phyloP scores from a whole-genome alignment of 2,113 vertebrate species.

The Hippocampus barbouri region DNA sequence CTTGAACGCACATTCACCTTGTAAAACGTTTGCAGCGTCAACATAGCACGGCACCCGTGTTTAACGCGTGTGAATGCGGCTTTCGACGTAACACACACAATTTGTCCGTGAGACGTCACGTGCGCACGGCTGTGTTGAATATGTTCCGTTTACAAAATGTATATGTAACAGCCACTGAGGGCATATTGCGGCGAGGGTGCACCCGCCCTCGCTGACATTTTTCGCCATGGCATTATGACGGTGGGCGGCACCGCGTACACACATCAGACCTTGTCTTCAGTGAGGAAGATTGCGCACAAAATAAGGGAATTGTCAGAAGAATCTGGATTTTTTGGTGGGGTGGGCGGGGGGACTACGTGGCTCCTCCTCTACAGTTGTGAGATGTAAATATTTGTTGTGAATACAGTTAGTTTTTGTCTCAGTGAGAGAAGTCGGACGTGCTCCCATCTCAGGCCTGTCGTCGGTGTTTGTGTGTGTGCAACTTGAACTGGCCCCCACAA shows the following conservation, averaged over 20 bases:
- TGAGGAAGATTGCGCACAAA: too few species aligned
- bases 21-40: conserved; percentile 67
- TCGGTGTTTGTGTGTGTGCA: too few species aligned
- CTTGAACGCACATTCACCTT: conserved; percentile 65
- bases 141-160: conserved; percentile 50
- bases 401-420: too few species aligned
- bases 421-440: too few species aligned
- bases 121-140: conserved; percentile 58
- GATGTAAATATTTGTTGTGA: too few species aligned
- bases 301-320: neutral
- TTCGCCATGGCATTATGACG: conserved; percentile 49
- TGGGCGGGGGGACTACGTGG: neutral
- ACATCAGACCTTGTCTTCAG: conserved; percentile 14
- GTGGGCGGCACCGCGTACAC: conserved; percentile 34
- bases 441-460: too few species aligned
- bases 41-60: conserved; percentile 52
- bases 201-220: conserved; percentile 64
- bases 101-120: conserved; percentile 55
- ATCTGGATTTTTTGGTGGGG: neutral
- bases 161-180: conserved; percentile 38
- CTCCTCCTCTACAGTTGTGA: neutral
- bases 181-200: conserved; percentile 46
- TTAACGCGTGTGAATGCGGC: neutral
- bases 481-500: too few species aligned
- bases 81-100: conserved; percentile 16